phyloP scores from a whole-genome alignment of 2,888 invertebrate genomes.

The Halocaridina rubra region DNA sequence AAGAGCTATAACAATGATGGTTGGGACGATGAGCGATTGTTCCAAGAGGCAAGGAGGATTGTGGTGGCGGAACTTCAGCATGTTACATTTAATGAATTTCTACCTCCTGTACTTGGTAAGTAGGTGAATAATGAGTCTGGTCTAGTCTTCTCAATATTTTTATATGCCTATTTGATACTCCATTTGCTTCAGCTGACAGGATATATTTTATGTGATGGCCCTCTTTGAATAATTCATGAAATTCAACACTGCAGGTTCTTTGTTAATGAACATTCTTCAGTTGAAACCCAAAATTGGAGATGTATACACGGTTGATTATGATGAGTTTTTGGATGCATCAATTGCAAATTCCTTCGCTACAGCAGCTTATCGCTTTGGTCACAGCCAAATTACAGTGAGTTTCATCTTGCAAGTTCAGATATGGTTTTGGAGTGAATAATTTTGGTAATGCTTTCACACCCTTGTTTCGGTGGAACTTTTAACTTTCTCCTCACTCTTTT shows the following conservation, averaged over 20 bases:
- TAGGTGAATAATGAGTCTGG: no score
- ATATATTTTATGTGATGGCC: no score
- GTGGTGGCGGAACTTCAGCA: neutral
- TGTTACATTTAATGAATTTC: neutral
- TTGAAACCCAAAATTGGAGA: neutral
- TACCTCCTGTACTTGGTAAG: neutral
- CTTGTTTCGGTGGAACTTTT: no score
- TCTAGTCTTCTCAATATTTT: no score
- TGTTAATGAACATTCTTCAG: neutral
- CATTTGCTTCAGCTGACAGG: no score
- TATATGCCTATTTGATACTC: no score
- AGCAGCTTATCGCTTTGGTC: neutral
- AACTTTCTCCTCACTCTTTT: no score
- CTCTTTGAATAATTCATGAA: neutral
- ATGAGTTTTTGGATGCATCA: neutral
- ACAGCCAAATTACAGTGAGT: neutral
- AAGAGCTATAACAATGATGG: constrained; percentile 76
- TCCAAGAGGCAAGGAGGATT: constrained; percentile 70
- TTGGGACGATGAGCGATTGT: constrained; percentile 80
- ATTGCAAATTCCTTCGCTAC: neutral
- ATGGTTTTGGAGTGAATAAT: no score
- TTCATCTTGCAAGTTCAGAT: no score
- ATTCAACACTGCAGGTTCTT: neutral
- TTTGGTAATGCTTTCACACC: no score
- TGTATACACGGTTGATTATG: neutral